Percentiles rank a stretch among this genome's conserved stretches.
These are phyloP conservation scores for Agrypnus murinus DNA, from an alignment of 2,888 invertebrate species.

Conservation along the genomic window DNA sequence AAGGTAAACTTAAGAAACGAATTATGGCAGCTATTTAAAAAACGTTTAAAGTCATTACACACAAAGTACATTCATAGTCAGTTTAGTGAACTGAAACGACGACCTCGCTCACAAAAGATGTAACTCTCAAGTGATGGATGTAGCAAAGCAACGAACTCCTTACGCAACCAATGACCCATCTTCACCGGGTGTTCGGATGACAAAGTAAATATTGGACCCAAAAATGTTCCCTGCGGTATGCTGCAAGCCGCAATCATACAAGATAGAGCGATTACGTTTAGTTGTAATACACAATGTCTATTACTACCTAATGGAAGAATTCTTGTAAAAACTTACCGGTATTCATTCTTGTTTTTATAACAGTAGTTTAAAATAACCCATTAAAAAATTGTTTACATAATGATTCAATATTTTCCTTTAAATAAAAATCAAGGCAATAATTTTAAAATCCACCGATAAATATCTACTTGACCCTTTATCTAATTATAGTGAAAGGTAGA, in stretches of 20 bases:
- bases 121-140: constrained; percentile 52
- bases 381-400: no score
- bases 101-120: constrained; percentile 50
- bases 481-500: no score
- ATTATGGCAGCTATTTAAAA: constrained; percentile 26
- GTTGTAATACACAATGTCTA: no score
- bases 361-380: no score
- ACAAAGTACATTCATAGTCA: constrained; percentile 44
- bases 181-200: constrained; percentile 49
- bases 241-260: neutral
- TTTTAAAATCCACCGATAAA: no score
- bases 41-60: constrained; percentile 40
- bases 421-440: no score
- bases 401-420: no score
- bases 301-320: no score
- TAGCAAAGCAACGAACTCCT: constrained; percentile 51
- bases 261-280: neutral
- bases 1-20: constrained; percentile 6
- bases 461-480: no score
- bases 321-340: no score
- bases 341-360: no score
- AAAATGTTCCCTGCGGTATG: constrained; percentile 43
- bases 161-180: constrained; percentile 54
- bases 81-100: constrained; percentile 52
- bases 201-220: constrained; percentile 53